phyloP scores from a whole-genome alignment of 1,140 invertebrate genomes.

The Pissodes strobi region DNA sequence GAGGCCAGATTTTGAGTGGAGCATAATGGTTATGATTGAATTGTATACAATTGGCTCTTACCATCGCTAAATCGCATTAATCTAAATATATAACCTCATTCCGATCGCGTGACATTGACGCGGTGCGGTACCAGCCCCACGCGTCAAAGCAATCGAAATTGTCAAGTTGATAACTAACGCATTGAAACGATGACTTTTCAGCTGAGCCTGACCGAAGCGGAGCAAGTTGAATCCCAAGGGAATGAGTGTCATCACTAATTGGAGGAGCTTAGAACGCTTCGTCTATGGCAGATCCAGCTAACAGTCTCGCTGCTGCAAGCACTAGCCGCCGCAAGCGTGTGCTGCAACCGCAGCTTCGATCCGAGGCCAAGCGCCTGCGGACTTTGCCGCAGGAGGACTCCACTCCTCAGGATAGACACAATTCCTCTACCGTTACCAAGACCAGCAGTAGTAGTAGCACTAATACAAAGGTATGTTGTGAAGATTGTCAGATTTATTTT shows the following conservation, averaged over 20 bases:
- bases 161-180: conserved; percentile 3
- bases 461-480: conserved; percentile 15
- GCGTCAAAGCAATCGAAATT: not conserved
- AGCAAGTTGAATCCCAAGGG: conserved; percentile 50
- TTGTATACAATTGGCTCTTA: too few relatives aligned
- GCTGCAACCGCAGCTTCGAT: conserved; percentile 51
- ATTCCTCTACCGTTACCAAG: not conserved
- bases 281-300: conserved; percentile 58
- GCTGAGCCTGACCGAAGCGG: conserved; percentile 36
- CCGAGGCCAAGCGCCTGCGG: conserved; percentile 50
- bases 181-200: conserved; percentile 32
- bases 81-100: too few relatives aligned
- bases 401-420: conserved; percentile 10
- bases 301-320: conserved; percentile 53
- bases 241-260: conserved; percentile 55
- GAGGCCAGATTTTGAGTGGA: too few relatives aligned
- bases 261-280: conserved; percentile 53
- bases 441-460: not conserved
- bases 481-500: not conserved
- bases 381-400: conserved; percentile 36
- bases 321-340: conserved; percentile 56
- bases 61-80: too few relatives aligned
- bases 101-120: too few relatives aligned
- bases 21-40: too few relatives aligned
- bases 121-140: too few relatives aligned